Base-by-base conservation (phyloP, 2,113 vertebrate genomes). In the Paratilapia polleni region DNA sequence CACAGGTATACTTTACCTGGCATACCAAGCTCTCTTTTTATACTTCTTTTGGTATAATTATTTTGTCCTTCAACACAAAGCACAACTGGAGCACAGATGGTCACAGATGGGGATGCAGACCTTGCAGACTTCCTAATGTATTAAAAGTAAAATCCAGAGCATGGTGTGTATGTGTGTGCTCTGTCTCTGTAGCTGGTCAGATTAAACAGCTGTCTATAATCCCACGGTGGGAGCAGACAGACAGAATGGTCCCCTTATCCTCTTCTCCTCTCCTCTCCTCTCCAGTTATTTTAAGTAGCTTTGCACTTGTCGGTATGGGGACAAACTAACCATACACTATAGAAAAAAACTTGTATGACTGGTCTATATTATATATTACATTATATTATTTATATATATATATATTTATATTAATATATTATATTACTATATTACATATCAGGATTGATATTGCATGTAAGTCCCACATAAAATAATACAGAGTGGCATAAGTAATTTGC, bases 201-300 rank as follows among this genome's bases (percentile, higher is more conserved):
- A 96, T 96, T 96, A 96, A 96, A 95, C 95, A 96, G 94, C 94
- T 96, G 95, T 95, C 92, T 82, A 80, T 96, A 96, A 96, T 96
- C 96, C 94, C 89, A 89, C 59, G n/a, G 81, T 89, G 85, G 91
- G 85, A 89, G 90, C 87, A 93, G 91, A 89, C 90, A 88, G 93
- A 81, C 91, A 76, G 89, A 68, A 87, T 54, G 34, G 60, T 52
- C 82, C 79, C 47, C 68, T 82, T 83, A 82, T 86, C 73, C 61
- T 87, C 52, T 41, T 84, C 36, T 64, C 47, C 58, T 62, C 76
- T 77, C 57, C 52, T 77, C 34, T 62, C 28, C 56, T 81, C 56
- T 85, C 41, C 38, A 73, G 6, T 52, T 57, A 74, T 82, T 49
- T 15, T 19, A 52, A 52, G 49, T 13, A 52, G 49, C 49, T 52